These are phyloP conservation scores for Suillia variegata DNA, from an alignment of 2,888 invertebrate species.

Conservation along the genomic window DNA sequence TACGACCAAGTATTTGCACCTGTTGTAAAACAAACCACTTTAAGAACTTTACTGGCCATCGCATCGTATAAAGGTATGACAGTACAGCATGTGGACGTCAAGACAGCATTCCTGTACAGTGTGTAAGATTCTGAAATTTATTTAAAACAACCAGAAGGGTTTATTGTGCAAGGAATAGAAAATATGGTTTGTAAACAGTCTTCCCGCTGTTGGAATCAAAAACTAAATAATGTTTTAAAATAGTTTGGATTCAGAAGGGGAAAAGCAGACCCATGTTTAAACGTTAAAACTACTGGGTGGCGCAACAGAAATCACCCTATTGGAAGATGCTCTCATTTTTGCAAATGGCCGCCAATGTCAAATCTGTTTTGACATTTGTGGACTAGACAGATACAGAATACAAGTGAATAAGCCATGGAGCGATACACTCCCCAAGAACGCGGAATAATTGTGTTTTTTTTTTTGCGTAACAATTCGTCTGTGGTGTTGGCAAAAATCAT, in stretches of 20 bases:
- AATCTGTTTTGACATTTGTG: too few species aligned
- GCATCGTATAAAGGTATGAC: constrained; percentile 13
- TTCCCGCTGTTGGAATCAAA: constrained; percentile 15
- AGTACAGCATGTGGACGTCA: constrained; percentile 15
- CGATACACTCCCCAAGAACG: too few species aligned
- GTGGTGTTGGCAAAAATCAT: too few species aligned
- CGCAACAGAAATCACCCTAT: too few species aligned
- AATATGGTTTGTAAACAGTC: constrained; percentile 15
- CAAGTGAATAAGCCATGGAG: too few species aligned
- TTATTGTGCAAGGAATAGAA: constrained; percentile 7
- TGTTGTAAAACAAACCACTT: constrained; percentile 9
- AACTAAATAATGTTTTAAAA: constrained; percentile 13
- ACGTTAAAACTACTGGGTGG: too few species aligned
- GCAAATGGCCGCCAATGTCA: too few species aligned
- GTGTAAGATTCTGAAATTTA: constrained; percentile 11
- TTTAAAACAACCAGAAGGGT: constrained; percentile 13
- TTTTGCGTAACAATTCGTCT: too few species aligned
- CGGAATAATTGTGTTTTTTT: too few species aligned
- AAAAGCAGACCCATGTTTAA: constrained; percentile 12
- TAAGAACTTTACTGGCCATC: constrained; percentile 14
- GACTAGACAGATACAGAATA: too few species aligned
- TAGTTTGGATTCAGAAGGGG: constrained; percentile 21
- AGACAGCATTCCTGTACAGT: constrained; percentile 18
- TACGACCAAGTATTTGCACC: constrained; percentile 20
- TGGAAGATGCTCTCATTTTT: too few species aligned